A percentile compares a stretch with the other conserved stretches of the same genome.
phyloP scores from a whole-genome alignment of 2,888 invertebrate genomes.

The Salticus scenicus region DNA sequence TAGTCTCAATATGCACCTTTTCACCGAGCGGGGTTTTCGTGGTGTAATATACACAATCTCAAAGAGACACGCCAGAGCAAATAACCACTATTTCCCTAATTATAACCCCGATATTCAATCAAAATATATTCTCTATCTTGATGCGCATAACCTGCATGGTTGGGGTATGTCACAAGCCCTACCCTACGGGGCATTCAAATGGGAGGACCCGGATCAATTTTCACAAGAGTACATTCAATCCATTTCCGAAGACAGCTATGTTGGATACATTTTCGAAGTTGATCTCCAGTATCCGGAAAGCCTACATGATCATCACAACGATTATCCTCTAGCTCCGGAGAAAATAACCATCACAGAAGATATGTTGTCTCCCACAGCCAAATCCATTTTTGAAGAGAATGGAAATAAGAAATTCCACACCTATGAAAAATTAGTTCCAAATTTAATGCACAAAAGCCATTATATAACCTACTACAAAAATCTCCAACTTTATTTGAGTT shows the following conservation, averaged over 20 bases:
- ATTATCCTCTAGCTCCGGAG: neutral
- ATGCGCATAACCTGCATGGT: neutral
- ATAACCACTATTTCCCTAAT: constrained; percentile 34
- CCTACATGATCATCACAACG: neutral
- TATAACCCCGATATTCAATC: constrained; percentile 42
- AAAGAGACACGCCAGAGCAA: constrained; percentile 14
- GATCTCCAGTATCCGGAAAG: constrained; percentile 22
- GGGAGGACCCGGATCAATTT: neutral
- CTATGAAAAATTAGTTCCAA: too few species aligned
- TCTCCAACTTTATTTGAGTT: too few species aligned
- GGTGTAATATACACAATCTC: constrained; percentile 44
- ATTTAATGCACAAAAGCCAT: too few species aligned
- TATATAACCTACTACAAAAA: too few species aligned
- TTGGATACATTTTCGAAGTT: constrained; percentile 42
- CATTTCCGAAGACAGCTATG: neutral
- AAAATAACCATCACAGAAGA: too few species aligned
- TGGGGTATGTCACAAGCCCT: neutral
- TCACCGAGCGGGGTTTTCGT: too few species aligned
- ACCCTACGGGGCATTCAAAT: neutral
- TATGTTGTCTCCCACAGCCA: too few species aligned
- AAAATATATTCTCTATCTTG: constrained; percentile 51
- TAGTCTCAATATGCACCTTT: constrained; percentile 32
- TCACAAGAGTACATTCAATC: neutral
- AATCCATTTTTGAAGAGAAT: too few species aligned
- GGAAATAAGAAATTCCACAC: too few species aligned